A percentile compares a stretch with the other conserved stretches of the same genome.
Evolutionary conservation across 2,113 vertebrate genomes (phyloP).

Genomic region (Pomatostomus ruficeps): DNA sequence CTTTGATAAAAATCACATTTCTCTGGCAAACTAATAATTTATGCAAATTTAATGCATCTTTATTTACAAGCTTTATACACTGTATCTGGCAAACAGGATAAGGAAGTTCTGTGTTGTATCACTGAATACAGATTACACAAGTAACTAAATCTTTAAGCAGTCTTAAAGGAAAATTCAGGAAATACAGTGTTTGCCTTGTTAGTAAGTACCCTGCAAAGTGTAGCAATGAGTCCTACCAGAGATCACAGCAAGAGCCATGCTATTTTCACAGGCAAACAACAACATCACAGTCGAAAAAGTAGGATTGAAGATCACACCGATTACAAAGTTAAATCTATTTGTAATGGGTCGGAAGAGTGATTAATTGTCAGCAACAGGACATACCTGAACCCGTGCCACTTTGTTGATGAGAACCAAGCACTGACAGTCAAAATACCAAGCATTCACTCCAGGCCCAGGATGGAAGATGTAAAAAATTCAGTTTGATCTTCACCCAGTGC

Average conservation of each 20-base stretch:
- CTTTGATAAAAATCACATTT: constrained; percentile 14
- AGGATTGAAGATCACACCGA: neutral
- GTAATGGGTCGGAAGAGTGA: neutral
- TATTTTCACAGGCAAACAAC: neutral
- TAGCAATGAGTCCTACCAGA: neutral
- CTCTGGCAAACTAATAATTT: neutral
- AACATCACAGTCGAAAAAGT: neutral
- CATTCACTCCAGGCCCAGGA: neutral
- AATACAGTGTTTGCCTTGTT: neutral
- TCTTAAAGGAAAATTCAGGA: neutral
- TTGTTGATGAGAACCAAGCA: neutral
- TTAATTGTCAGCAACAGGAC: neutral
- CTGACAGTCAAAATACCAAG: neutral
- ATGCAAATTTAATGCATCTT: constrained; percentile 7
- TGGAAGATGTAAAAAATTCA: neutral
- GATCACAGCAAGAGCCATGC: neutral
- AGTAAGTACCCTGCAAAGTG: neutral
- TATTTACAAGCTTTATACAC: neutral
- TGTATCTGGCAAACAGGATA: neutral
- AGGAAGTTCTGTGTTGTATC: neutral
- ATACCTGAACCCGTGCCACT: neutral
- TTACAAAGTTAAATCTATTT: neutral
- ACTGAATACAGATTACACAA: neutral
- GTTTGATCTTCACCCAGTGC: neutral
- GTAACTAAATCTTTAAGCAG: neutral